A percentile compares a stretch with the other conserved stretches of the same genome.
Conservation (phyloP, 2,888 invertebrate genomes). For the Anaspis maculata region DNA sequence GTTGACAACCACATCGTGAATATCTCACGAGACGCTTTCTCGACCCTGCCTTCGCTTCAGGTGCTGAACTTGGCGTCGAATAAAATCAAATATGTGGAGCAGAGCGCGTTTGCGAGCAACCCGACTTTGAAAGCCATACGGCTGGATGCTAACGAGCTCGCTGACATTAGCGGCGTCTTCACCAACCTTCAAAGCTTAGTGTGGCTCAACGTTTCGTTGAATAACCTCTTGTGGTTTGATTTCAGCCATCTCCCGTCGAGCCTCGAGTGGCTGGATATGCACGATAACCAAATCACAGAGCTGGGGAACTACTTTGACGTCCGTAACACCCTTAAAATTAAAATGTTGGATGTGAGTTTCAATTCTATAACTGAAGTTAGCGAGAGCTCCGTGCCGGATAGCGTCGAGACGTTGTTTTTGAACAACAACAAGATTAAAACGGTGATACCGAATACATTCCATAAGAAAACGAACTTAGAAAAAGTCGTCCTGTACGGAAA, state of each 20-base stretch:
- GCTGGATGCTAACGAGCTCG: slow-evolving; percentile 68
- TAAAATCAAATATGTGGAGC: slow-evolving; percentile 66
- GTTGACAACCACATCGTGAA: slow-evolving; percentile 73
- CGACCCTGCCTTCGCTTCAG: slow-evolving; percentile 61
- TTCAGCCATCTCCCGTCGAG: slow-evolving; percentile 68
- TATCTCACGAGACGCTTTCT: slow-evolving; percentile 66
- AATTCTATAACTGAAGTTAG: slow-evolving; percentile 62
- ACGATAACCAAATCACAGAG: slow-evolving; percentile 68
- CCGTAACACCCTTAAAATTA: slow-evolving; percentile 55
- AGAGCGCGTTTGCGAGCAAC: slow-evolving; percentile 68
- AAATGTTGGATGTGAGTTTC: slow-evolving; percentile 69
- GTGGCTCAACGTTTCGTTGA: slow-evolving; percentile 75
- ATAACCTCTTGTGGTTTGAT: slow-evolving; percentile 71
- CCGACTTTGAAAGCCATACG: slow-evolving; percentile 65
- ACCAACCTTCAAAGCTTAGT: slow-evolving; percentile 63
- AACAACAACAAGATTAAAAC: slow-evolving; percentile 66
- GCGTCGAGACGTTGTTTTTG: slow-evolving; percentile 61
- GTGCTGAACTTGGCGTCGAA: slow-evolving; percentile 76
- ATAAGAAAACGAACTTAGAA: slow-evolving; percentile 60
- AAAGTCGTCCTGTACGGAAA: slow-evolving; percentile 72
- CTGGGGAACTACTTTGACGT: slow-evolving; percentile 66
- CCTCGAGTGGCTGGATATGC: slow-evolving; percentile 74
- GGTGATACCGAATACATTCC: slow-evolving; percentile 63
- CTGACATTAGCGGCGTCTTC: slow-evolving; percentile 71
- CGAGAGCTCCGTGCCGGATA: slow-evolving; percentile 63